Conservation (phyloP, 2,888 invertebrate genomes). For the Flexamia atlantica region DNA sequence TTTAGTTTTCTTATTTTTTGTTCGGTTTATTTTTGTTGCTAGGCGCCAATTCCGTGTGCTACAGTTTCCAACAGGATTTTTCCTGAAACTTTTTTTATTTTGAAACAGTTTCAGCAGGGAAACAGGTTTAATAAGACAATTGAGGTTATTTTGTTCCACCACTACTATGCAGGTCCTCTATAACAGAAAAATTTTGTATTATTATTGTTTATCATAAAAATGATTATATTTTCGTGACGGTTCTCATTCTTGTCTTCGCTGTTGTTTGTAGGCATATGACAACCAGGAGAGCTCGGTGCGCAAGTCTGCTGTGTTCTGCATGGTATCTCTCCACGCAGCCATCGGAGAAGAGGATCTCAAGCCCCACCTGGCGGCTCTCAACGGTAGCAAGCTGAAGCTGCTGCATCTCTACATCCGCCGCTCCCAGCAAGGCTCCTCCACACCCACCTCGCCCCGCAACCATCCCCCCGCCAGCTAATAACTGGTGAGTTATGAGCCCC, state of each 20-base stretch:
- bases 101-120: no score
- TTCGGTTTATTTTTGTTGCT: no score
- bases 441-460: slow-evolving; percentile 70
- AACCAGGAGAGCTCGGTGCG: slow-evolving; percentile 94
- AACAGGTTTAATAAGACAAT: no score
- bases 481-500: slow-evolving; percentile 77
- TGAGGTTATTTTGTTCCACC: no score
- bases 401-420: slow-evolving; percentile 88
- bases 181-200: no score
- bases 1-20: no score
- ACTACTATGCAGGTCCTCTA: no score
- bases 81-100: no score
- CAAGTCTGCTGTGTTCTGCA: slow-evolving; percentile 97
- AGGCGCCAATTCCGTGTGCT: no score
- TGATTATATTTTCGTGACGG: slow-evolving; percentile 62
- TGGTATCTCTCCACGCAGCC: slow-evolving; percentile 95
- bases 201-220: neutral
- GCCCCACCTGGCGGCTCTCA: slow-evolving; percentile 88
- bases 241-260: no score
- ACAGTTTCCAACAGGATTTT: no score
- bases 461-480: slow-evolving; percentile 61
- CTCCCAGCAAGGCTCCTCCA: slow-evolving; percentile 74
- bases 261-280: slow-evolving; percentile 87
- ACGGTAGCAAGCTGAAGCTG: slow-evolving; percentile 93
- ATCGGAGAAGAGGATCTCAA: slow-evolving; percentile 92